Percentiles rank a stretch among this genome's conserved stretches.
phyloP scores from a whole-genome alignment of 2,113 vertebrate species.

The Ardeotis arabs region DNA sequence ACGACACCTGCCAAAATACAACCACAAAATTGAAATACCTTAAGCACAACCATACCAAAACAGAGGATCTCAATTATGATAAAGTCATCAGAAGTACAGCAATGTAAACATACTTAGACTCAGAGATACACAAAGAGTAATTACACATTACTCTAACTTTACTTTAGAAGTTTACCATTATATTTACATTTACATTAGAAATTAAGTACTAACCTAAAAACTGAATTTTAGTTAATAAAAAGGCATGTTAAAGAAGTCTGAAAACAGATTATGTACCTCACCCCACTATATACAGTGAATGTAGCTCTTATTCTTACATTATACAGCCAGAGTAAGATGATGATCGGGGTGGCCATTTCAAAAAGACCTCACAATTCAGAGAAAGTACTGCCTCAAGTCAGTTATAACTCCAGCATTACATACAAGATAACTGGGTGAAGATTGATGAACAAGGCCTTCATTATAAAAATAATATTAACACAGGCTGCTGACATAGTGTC shows the following conservation, averaged over 20 bases:
- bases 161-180: background rate
- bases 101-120: background rate
- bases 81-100: background rate
- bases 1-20: background rate
- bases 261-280: background rate
- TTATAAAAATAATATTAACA: background rate
- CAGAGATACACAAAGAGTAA: background rate
- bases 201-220: background rate
- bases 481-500: background rate
- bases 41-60: background rate
- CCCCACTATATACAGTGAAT: background rate
- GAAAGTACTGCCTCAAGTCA: background rate
- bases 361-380: background rate
- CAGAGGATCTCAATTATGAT: background rate
- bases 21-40: background rate
- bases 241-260: background rate
- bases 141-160: background rate
- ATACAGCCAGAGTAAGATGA: background rate
- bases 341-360: background rate
- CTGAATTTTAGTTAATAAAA: background rate
- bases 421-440: background rate
- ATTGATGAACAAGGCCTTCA: background rate
- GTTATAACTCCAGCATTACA: background rate
- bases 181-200: background rate
- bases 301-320: background rate